phyloP scores from a whole-genome alignment of 2,888 invertebrate species.

The Acanthopleura granulata region DNA sequence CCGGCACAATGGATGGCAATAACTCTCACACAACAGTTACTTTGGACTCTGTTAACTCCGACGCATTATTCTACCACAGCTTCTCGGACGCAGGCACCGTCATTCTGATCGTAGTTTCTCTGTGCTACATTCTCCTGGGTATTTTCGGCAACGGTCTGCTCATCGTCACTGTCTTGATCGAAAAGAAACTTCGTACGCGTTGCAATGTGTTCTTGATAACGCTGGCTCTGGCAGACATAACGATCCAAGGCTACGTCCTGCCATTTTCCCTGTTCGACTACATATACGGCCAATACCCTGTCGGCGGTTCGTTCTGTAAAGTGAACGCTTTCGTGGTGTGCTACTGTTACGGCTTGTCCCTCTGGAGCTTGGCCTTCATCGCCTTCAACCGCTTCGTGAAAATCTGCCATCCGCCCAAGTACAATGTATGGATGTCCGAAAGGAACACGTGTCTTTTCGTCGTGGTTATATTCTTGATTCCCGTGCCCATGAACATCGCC shows the following conservation, averaged over 20 bases:
- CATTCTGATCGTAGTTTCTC: constrained; percentile 23
- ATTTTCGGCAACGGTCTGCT: constrained; percentile 26
- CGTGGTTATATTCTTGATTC: constrained; percentile 21
- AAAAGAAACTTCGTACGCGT: constrained; percentile 20
- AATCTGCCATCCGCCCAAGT: constrained; percentile 27
- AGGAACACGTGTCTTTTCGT: constrained; percentile 10
- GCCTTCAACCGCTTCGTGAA: constrained; percentile 29
- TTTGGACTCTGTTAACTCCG: too few relatives aligned
- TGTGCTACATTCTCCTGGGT: constrained; percentile 21
- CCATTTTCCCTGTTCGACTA: constrained; percentile 21
- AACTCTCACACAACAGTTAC: too few relatives aligned
- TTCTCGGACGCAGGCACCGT: background rate
- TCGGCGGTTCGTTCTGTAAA: constrained; percentile 15
- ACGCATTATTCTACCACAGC: background rate
- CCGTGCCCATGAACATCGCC: constrained; percentile 1
- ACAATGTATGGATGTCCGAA: constrained; percentile 19
- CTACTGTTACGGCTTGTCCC: constrained; percentile 21
- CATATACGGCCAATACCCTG: constrained; percentile 19
- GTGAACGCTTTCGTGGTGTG: constrained; percentile 26
- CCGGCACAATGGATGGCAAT: too few relatives aligned
- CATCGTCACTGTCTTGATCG: constrained; percentile 21
- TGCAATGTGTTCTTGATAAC: constrained; percentile 25
- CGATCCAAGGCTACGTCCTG: constrained; percentile 25
- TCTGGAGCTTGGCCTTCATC: constrained; percentile 26
- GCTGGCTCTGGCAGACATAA: constrained; percentile 24